Evolutionary conservation across 1,140 invertebrate species (phyloP).

Genomic region (Drosophila bipectinata): DNA sequence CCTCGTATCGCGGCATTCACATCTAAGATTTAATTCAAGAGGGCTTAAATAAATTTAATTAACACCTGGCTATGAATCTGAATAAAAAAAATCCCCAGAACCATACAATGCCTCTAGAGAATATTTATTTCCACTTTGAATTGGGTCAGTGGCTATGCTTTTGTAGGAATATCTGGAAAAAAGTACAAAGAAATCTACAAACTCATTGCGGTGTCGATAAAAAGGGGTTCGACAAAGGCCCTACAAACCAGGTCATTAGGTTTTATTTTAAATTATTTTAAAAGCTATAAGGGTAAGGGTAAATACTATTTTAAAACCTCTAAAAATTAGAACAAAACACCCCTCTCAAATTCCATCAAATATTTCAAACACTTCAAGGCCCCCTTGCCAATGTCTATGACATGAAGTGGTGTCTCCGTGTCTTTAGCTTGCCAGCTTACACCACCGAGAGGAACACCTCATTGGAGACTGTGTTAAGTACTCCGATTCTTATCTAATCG

Average conservation of each 20-base stretch:
- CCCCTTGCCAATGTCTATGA: constrained; percentile 27
- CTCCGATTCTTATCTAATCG: constrained; percentile 49
- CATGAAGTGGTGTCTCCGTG: constrained; percentile 13
- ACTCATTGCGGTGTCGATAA: constrained; percentile 48
- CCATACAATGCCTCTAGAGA: constrained; percentile 21
- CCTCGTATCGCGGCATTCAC: constrained; percentile 32
- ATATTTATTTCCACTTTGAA: constrained; percentile 45
- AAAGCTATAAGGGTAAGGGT: not conserved
- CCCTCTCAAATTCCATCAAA: not conserved
- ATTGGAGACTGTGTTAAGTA: constrained; percentile 30
- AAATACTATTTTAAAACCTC: no score
- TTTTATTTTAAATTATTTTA: not conserved
- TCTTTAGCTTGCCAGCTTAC: constrained; percentile 33
- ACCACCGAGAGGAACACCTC: constrained; percentile 16
- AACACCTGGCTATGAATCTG: constrained; percentile 62
- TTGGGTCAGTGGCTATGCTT: constrained; percentile 62
- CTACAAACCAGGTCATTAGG: not conserved
- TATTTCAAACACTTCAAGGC: constrained; percentile 7
- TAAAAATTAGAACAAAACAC: no score
- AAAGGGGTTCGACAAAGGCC: constrained; percentile 5
- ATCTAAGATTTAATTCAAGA: constrained; percentile 38
- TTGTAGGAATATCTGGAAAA: not conserved
- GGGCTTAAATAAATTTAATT: constrained; percentile 72
- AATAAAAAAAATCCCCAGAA: not conserved
- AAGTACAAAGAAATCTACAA: constrained; percentile 13